Evolutionary conservation across 2,888 invertebrate genomes (phyloP), one percentile per base, ranked within the genome.

Genomic region (Alviniconcha strummeri): DNA sequence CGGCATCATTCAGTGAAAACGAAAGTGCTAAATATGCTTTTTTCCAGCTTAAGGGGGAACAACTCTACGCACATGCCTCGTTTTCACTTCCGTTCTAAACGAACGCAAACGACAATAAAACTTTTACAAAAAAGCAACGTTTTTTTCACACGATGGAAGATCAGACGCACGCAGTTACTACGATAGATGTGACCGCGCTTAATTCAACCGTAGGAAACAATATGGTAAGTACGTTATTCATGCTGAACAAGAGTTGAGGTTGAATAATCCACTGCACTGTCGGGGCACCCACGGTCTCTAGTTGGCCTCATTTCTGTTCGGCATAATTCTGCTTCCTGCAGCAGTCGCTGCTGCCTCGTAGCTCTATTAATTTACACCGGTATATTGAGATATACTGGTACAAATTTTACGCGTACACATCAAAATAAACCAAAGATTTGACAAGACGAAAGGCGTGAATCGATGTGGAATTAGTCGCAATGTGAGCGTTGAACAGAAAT

Each of bases 61-160:
- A 75, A 81, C 75, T 81, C 75, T 81, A n/a, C 9, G 60, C 15
- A 17, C 9, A 56, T 5, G 76, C 82, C 82, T 82, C 82, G 82
- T 67, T 82, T 76, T 64, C 64, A 76, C 19, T 82, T 82, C 82
- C 74, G 60, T 11, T 55, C 9, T 13, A 4, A 79, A 67, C 64
- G 54, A 67, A 60, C 60, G 76, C 19, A 76, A 75, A 82, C 54
- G 76, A 52, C 57, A 15, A 55, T 17, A 17, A 74, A 60, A 19
- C 19, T 64, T 64, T 75, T 17, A 36, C 36, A 67, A 36, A 64
- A 74, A 82, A 82, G 60, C 1, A 36, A 36, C 13, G 8, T 8
- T 54, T 64, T 75, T 67, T 54, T 11, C 7, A 36, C 11, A 52
- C n/a, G 60, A 81, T 81, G 81, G 81, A 81, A n/a, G 15, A 55